Evolutionary conservation across 1,140 invertebrate species (phyloP), one percentile per base, ranked within the genome.

Genomic region (Samia ricini): DNA sequence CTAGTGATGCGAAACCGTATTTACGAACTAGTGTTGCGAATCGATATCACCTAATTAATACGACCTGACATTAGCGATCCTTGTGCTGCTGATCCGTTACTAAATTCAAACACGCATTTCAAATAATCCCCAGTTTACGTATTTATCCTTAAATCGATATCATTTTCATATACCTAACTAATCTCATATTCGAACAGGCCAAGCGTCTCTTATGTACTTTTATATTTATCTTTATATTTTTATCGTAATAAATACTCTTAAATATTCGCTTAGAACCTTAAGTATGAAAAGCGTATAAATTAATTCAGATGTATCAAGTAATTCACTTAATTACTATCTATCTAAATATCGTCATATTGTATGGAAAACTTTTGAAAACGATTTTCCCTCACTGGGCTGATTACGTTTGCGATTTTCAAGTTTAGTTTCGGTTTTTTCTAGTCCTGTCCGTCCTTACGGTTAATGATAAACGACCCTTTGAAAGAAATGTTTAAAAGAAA

Each of bases 211-310:
- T 70, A 72, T 65, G 64, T 72, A 49, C 56, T 72, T 62, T 60
- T n/a, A n/a, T n/a, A n/a, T n/a, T n/a, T n/a, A n/a, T n/a, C n/a
- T n/a, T n/a, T n/a, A n/a, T n/a, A n/a, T n/a, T 42, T 67, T 58
- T 67, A 56, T 60, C 78, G 77, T 68, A 81, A 79, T 81, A 79
- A 86, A 84, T 84, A 86, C 80, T n/a, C n/a, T 83, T 81, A 80
- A 75, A 74, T 79, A 79, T 59, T 64, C 81, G 77, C 79, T 83
- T 84, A 83, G 77, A 77, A 85, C 76, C 81, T 84, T 84, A 86
- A 84, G 79, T 85, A 77, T 82, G 76, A 81, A 75, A 86, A 86
- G 83, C 83, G 83, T 83, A 81, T 86, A 79, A 83, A 78, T 81
- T 79, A 81, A 74, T 73, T 81, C 71, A 77, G 73, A 79, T 52